These are phyloP conservation scores for Leuctra nigra DNA, from an alignment of 2,888 invertebrate species.

Conservation along the genomic window DNA sequence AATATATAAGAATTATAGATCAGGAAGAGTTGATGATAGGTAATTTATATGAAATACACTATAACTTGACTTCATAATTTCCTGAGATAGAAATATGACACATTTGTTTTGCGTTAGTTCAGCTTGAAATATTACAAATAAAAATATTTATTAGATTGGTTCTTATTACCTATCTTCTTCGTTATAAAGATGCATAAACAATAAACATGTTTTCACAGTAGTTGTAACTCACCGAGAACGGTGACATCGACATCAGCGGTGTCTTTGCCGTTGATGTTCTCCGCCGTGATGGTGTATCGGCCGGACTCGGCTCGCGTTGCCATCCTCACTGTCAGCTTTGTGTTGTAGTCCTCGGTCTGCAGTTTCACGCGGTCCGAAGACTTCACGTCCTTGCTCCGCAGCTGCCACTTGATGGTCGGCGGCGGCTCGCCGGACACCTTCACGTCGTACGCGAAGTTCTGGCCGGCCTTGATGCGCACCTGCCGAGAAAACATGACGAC, in stretches of 20 bases:
- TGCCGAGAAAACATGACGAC: too few species aligned
- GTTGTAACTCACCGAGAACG: slow-evolving; percentile 55
- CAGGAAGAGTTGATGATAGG: too few species aligned
- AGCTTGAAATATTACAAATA: background rate
- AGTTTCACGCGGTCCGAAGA: slow-evolving; percentile 69
- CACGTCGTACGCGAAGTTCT: slow-evolving; percentile 81
- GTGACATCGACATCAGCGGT: slow-evolving; percentile 88
- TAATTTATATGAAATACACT: too few species aligned
- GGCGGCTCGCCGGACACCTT: slow-evolving; percentile 88
- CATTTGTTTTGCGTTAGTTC: too few species aligned
- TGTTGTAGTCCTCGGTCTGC: slow-evolving; percentile 76
- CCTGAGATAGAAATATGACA: too few species aligned
- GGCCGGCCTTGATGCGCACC: slow-evolving; percentile 82
- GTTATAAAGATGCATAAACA: background rate
- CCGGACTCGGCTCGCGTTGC: slow-evolving; percentile 85
- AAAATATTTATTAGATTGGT: background rate
- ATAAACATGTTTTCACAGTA: too few species aligned
- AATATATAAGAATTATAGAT: too few species aligned
- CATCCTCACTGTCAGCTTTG: slow-evolving; percentile 69
- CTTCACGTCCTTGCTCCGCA: slow-evolving; percentile 72
- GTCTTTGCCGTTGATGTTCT: slow-evolving; percentile 92
- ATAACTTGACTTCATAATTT: too few species aligned
- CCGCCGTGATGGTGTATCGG: slow-evolving; percentile 83
- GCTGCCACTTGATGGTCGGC: slow-evolving; percentile 87
- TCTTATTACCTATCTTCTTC: background rate